Conservation (phyloP, 2,888 invertebrate species). For the Nomada fabriciana region DNA sequence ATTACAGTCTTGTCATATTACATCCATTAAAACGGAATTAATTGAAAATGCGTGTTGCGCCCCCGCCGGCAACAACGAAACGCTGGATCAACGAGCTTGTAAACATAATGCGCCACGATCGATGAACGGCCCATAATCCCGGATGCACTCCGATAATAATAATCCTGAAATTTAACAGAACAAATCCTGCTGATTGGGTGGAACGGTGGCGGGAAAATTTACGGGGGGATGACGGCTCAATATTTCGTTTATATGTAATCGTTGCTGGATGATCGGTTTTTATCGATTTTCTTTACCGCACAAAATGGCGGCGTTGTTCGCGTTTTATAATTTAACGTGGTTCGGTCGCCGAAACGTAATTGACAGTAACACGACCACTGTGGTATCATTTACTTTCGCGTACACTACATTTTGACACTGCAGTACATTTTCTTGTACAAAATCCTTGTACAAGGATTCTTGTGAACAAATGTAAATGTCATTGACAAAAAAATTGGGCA, state of each 20-base stretch:
- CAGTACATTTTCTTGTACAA: too few species aligned
- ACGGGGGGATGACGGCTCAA: constrained; percentile 20
- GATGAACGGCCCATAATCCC: constrained; percentile 64
- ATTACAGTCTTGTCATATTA: constrained; percentile 12
- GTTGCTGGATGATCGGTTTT: constrained; percentile 55
- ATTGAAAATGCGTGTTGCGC: constrained; percentile 53
- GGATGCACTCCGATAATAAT: constrained; percentile 69
- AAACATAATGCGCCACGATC: constrained; percentile 67
- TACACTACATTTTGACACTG: too few species aligned
- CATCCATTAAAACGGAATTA: constrained; percentile 64
- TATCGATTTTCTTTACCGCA: constrained; percentile 53
- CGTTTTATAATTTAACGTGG: constrained; percentile 44
- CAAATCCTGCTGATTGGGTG: constrained; percentile 52
- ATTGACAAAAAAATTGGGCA: too few species aligned
- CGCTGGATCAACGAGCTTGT: constrained; percentile 59
- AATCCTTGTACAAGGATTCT: too few species aligned
- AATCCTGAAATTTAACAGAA: constrained; percentile 69
- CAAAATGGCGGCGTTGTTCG: constrained; percentile 50
- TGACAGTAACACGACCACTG: background rate
- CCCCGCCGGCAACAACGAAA: constrained; percentile 26
- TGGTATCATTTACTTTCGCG: too few species aligned
- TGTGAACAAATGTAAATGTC: too few species aligned
- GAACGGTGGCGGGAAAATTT: background rate
- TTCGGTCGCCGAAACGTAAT: constrained; percentile 30
- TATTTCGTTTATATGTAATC: constrained; percentile 66